Conservation (phyloP, 2,797 vertebrate genomes). For the Clarias fuscus region DNA sequence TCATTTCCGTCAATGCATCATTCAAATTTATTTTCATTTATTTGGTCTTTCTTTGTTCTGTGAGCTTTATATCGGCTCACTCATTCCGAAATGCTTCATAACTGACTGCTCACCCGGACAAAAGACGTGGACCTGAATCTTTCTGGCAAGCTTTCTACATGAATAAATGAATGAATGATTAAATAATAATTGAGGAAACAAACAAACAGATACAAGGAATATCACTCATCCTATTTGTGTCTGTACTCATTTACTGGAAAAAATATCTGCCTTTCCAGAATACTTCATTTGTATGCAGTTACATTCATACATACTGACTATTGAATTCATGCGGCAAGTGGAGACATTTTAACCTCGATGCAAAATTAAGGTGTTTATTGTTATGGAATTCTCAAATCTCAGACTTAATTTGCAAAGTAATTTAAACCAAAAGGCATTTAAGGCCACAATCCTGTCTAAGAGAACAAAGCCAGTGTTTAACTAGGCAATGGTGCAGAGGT, state of each 20-base stretch:
- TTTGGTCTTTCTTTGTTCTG: not conserved
- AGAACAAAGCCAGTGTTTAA: constrained; percentile 30
- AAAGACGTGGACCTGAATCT: not conserved
- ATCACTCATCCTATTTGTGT: not conserved
- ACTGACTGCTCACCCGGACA: not conserved
- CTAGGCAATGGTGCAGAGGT: not conserved
- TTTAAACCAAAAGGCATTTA: constrained; percentile 18
- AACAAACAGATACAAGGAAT: not conserved
- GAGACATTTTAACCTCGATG: constrained; percentile 24
- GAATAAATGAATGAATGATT: too few species aligned
- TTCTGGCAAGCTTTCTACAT: not conserved
- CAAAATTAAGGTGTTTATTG: constrained; percentile 40
- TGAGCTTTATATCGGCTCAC: not conserved
- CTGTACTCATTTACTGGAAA: not conserved
- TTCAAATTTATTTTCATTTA: not conserved
- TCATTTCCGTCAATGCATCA: not conserved
- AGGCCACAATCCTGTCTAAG: constrained; percentile 1
- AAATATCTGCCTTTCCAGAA: not conserved
- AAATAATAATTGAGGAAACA: too few species aligned
- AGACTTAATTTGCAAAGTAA: constrained; percentile 32
- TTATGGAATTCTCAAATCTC: constrained; percentile 33
- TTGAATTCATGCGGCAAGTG: not conserved
- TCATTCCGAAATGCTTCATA: not conserved
- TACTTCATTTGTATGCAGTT: not conserved
- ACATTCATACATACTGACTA: not conserved